Percentiles rank a stretch among this genome's conserved stretches.
Conservation (phyloP, 2,888 invertebrate species). For the Slavum lentiscoides region DNA sequence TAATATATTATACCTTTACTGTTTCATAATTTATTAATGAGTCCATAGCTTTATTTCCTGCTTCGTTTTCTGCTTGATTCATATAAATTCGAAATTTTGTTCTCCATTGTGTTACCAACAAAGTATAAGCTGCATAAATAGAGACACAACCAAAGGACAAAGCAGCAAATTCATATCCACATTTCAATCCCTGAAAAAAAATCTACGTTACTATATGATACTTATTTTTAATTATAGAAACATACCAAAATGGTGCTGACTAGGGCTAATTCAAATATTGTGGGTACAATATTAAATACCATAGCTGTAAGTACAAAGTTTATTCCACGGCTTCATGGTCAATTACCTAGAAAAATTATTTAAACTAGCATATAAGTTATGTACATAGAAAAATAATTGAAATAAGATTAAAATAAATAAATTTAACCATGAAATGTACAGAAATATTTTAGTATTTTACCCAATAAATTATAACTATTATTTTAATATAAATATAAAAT, state of each 20-base stretch:
- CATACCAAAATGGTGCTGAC: slow-evolving; percentile 84
- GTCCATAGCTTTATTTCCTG: slow-evolving; percentile 96
- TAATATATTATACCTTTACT: slow-evolving; percentile 74
- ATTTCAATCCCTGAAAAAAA: slow-evolving; percentile 64
- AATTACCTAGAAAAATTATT: slow-evolving; percentile 68
- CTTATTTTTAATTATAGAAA: slow-evolving; percentile 32
- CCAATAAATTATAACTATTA: too few species aligned
- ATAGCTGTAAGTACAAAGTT: slow-evolving; percentile 95
- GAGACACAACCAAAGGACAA: slow-evolving; percentile 91
- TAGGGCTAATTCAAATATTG: slow-evolving; percentile 86
- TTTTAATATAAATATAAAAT: too few species aligned
- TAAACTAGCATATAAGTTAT: background rate
- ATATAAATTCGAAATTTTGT: slow-evolving; percentile 93
- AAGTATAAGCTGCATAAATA: slow-evolving; percentile 84
- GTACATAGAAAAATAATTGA: too few species aligned
- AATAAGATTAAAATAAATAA: too few species aligned
- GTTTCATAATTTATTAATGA: slow-evolving; percentile 99
- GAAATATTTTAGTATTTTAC: too few species aligned
- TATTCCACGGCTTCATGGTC: slow-evolving; percentile 91
- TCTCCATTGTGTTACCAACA: slow-evolving; percentile 92
- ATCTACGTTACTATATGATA: background rate
- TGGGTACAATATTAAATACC: slow-evolving; percentile 97
- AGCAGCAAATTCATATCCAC: slow-evolving; percentile 73
- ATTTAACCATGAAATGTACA: too few species aligned
- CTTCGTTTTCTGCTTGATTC: slow-evolving; percentile 98